These are phyloP conservation scores for Ibidorhyncha struthersii DNA, from an alignment of 2,113 vertebrate genomes.

Conservation along the genomic window DNA sequence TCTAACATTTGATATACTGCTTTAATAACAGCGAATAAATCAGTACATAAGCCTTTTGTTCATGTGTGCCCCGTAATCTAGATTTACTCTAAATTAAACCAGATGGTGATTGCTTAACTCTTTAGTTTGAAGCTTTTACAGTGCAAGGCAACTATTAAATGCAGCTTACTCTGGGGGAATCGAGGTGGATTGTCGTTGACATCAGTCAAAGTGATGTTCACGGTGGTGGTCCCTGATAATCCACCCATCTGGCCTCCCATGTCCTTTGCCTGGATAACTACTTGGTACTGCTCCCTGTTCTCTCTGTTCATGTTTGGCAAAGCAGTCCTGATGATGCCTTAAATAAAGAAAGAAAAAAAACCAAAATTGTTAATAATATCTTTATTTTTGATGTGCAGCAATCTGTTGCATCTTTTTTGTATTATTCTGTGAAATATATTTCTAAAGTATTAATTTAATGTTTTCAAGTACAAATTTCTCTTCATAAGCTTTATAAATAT, in stretches of 20 bases:
- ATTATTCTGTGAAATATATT: neutral
- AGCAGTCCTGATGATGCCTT: slow-evolving; percentile 83
- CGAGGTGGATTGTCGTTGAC: slow-evolving; percentile 85
- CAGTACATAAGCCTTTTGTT: slow-evolving; percentile 44
- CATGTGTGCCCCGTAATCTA: slow-evolving; percentile 43
- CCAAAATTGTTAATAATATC: neutral
- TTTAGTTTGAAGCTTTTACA: slow-evolving; percentile 6
- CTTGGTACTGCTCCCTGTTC: slow-evolving; percentile 82
- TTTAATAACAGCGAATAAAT: slow-evolving; percentile 46
- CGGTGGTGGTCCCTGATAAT: slow-evolving; percentile 80
- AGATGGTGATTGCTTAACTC: slow-evolving; percentile 47
- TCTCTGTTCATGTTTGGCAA: slow-evolving; percentile 85
- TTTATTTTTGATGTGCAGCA: neutral
- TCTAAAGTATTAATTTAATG: neutral
- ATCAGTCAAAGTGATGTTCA: slow-evolving; percentile 83
- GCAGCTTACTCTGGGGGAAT: slow-evolving; percentile 82
- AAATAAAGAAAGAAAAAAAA: slow-evolving; percentile 8
- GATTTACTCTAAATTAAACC: slow-evolving; percentile 63
- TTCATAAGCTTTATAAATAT: neutral
- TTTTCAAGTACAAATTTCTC: neutral
- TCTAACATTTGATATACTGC: slow-evolving; percentile 42
- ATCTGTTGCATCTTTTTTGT: neutral
- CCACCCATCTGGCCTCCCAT: slow-evolving; percentile 87
- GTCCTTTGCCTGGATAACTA: slow-evolving; percentile 84
- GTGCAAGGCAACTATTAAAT: slow-evolving; percentile 14